phyloP scores from a whole-genome alignment of 2,797 vertebrate species.

The Tokudaia muenninki region DNA sequence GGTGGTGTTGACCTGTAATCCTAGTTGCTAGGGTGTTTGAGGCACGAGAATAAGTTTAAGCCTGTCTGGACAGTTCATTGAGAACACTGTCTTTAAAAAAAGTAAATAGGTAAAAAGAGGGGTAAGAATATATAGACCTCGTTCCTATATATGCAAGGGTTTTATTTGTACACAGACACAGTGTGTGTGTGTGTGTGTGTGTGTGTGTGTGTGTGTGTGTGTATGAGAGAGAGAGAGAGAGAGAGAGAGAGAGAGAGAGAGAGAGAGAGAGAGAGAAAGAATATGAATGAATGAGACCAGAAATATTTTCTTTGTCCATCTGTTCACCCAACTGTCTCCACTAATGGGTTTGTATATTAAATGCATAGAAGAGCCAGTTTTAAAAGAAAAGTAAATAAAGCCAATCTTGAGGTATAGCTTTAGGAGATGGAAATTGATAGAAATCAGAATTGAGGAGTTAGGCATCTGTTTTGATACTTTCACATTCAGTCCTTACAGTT shows the following conservation, averaged over 20 bases:
- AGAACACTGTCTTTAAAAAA: background rate
- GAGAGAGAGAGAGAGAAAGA: background rate
- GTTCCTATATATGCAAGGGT: background rate
- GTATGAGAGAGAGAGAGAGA: background rate
- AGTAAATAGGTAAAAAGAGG: too few species aligned
- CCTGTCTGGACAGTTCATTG: background rate
- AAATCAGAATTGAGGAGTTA: slow-evolving; percentile 25
- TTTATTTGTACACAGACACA: background rate
- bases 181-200: background rate
- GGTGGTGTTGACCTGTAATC: background rate
- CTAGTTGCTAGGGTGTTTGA: background rate
- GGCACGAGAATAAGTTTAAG: background rate
- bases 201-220: too few species aligned
- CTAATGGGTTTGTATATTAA: slow-evolving; percentile 36
- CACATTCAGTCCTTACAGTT: background rate
- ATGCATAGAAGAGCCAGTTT: slow-evolving; percentile 38
- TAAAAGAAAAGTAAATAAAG: slow-evolving; percentile 36
- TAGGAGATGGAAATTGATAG: slow-evolving; percentile 27
- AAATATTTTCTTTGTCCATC: slow-evolving; percentile 42
- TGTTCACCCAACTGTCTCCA: background rate
- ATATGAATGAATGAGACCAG: background rate
- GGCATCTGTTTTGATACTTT: background rate
- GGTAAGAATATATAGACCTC: background rate
- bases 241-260: background rate
- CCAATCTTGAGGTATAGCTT: background rate